phyloP scores from a whole-genome alignment of 2,797 vertebrate genomes.

The Mareca strepera region DNA sequence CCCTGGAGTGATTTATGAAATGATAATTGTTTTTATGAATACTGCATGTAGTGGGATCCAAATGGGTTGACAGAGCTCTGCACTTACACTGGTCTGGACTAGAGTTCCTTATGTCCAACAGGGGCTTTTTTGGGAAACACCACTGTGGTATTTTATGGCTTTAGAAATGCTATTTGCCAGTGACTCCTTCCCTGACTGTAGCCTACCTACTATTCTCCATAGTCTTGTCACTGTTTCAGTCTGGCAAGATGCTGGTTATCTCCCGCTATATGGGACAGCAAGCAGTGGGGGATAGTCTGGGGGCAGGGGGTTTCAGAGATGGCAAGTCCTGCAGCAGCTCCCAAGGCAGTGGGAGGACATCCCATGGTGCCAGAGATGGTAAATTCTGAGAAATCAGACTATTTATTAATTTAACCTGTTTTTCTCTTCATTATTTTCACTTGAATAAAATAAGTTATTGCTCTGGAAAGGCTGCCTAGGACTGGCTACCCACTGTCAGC shows the following conservation, averaged over 20 bases:
- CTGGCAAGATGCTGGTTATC: background rate
- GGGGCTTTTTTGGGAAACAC: background rate
- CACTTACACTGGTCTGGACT: background rate
- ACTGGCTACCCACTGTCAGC: background rate
- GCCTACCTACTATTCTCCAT: background rate
- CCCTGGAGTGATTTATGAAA: background rate
- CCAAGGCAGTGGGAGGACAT: background rate
- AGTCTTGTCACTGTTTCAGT: background rate
- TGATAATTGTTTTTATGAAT: background rate
- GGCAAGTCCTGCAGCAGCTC: background rate
- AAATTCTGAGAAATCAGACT: background rate
- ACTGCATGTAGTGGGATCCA: background rate
- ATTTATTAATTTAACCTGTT: background rate
- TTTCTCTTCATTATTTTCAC: background rate
- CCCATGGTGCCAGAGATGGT: background rate
- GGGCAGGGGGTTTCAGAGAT: background rate
- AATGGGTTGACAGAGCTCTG: background rate
- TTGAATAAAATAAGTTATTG: background rate
- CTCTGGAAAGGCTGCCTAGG: background rate
- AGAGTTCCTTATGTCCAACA: background rate
- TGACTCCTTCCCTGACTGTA: background rate
- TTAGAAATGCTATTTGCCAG: background rate
- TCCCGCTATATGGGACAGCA: background rate
- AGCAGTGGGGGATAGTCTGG: background rate
- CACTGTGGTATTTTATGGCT: background rate